Conservation (phyloP, 1,140 invertebrate genomes). For the Papilio glaucus region DNA sequence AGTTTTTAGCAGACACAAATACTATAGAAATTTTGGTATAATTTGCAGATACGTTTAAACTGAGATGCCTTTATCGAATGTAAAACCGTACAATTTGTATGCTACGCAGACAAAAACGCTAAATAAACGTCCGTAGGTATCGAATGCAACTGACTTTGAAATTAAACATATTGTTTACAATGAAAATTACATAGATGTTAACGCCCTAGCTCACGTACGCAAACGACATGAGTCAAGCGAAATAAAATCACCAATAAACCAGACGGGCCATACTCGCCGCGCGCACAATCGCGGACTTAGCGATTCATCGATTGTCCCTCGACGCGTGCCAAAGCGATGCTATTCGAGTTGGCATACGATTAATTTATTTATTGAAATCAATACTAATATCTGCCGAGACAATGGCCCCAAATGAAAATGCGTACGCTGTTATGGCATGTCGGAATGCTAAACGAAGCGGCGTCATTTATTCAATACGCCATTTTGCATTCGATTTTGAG, state of each 20-base stretch:
- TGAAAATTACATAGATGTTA: constrained; percentile 74
- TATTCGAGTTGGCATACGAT: constrained; percentile 76
- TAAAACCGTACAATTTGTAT: constrained; percentile 28
- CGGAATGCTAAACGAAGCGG: constrained; percentile 79
- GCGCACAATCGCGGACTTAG: constrained; percentile 70
- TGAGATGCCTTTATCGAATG: constrained; percentile 19
- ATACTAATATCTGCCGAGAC: constrained; percentile 81
- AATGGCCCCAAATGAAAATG: constrained; percentile 82
- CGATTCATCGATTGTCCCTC: constrained; percentile 69
- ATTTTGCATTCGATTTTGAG: constrained; percentile 81
- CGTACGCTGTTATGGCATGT: constrained; percentile 78
- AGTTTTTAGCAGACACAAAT: not conserved
- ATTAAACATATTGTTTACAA: constrained; percentile 57
- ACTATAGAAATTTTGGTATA: constrained; percentile 4
- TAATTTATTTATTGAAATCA: constrained; percentile 83
- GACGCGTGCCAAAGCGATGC: constrained; percentile 79
- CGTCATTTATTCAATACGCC: constrained; percentile 78
- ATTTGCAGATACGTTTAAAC: constrained; percentile 21
- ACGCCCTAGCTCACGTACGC: constrained; percentile 70
- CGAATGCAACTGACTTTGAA: constrained; percentile 29
- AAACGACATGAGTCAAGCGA: constrained; percentile 70
- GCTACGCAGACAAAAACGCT: constrained; percentile 9
- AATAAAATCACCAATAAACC: constrained; percentile 71
- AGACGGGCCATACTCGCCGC: constrained; percentile 55
- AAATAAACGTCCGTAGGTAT: constrained; percentile 33